Conservation (phyloP, 2,113 vertebrate species). For the Cololabis saira region DNA sequence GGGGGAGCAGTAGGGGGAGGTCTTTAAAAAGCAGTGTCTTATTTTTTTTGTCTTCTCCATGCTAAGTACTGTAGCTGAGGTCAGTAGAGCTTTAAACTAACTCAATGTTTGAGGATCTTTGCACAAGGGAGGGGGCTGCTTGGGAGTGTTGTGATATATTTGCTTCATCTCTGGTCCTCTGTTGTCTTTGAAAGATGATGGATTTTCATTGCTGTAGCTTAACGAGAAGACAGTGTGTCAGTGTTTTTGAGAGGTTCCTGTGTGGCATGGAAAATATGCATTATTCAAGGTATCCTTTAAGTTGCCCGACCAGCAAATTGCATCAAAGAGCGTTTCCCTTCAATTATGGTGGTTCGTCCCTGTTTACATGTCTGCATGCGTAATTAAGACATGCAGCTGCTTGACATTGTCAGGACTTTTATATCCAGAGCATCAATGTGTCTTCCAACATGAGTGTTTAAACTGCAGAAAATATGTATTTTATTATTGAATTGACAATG, state of each 20-base stretch:
- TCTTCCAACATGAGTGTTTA: conserved; percentile 26
- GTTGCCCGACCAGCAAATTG: conserved; percentile 43
- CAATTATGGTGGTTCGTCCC: conserved; percentile 58
- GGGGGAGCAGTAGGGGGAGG: conserved; percentile 13
- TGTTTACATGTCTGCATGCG: conserved; percentile 44
- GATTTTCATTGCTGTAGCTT: conserved; percentile 1
- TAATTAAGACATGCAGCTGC: conserved; percentile 68
- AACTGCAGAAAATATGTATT: conserved; percentile 19
- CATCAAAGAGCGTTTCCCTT: conserved; percentile 53
- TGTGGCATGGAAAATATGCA: background rate
- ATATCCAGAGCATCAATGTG: background rate
- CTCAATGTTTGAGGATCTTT: conserved; percentile 50
- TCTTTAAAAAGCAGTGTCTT: conserved; percentile 64
- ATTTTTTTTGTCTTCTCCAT: conserved; percentile 45
- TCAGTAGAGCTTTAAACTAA: conserved; percentile 73
- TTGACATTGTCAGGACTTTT: conserved; percentile 49
- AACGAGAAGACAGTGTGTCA: conserved; percentile 27
- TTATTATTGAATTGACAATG: conserved; percentile 31
- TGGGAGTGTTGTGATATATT: conserved; percentile 39
- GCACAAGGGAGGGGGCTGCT: conserved; percentile 45
- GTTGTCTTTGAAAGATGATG: conserved; percentile 20
- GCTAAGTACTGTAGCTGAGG: conserved; percentile 64
- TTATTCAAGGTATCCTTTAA: conserved; percentile 19
- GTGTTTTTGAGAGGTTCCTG: background rate
- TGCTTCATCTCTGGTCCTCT: conserved; percentile 37